Evolutionary conservation across 1,140 invertebrate species (phyloP).

Genomic region (Zophobas atratus): DNA sequence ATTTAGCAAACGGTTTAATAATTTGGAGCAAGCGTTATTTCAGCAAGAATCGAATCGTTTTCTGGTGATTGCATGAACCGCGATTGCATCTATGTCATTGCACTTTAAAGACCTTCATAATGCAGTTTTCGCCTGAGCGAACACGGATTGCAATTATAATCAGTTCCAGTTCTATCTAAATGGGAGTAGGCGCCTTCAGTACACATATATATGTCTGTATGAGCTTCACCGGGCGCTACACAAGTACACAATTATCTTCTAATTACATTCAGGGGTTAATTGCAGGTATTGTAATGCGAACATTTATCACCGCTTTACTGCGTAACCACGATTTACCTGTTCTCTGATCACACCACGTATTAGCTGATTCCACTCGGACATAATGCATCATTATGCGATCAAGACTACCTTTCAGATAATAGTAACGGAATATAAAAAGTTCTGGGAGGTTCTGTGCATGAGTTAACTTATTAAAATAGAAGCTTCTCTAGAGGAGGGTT

Average conservation of each 20-base stretch:
- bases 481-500: constrained; percentile 21
- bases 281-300: constrained; percentile 51
- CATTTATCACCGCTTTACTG: constrained; percentile 47
- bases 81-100: neutral
- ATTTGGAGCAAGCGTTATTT: too few relatives aligned
- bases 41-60: too few relatives aligned
- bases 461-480: constrained; percentile 40
- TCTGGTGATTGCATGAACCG: too few relatives aligned
- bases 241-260: constrained; percentile 51
- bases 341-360: constrained; percentile 31
- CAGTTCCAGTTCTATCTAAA: constrained; percentile 32
- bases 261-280: constrained; percentile 53
- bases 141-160: constrained; percentile 44
- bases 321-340: constrained; percentile 26
- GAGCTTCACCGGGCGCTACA: constrained; percentile 38
- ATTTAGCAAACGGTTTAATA: too few relatives aligned
- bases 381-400: constrained; percentile 19
- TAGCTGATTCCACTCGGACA: constrained; percentile 33
- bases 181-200: constrained; percentile 11
- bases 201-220: constrained; percentile 35
- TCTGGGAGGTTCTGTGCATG: constrained; percentile 27
- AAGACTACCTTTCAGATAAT: constrained; percentile 31
- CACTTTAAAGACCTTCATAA: neutral
- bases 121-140: constrained; percentile 6
- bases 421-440: constrained; percentile 31